Evolutionary conservation across 1,140 invertebrate species (phyloP).

Genomic region (Drosophila tani): DNA sequence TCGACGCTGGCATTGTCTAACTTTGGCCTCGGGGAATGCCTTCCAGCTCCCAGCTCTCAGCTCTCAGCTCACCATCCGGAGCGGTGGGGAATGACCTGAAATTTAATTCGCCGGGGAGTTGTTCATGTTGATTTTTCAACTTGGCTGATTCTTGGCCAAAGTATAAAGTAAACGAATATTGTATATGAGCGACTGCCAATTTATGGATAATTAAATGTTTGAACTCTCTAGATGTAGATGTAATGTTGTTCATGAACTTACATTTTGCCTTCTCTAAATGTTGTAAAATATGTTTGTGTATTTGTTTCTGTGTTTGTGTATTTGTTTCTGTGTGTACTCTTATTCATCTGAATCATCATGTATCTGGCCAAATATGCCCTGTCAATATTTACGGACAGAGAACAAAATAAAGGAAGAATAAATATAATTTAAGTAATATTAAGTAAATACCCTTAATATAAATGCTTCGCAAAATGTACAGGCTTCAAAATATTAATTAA

Average conservation of each 20-base stretch:
- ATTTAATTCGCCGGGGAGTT: conserved; percentile 38
- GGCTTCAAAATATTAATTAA: too few relatives aligned
- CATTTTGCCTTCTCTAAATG: conserved; percentile 1
- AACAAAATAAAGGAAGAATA: not conserved
- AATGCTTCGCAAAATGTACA: not conserved
- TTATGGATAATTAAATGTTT: conserved; percentile 44
- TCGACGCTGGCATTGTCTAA: conserved; percentile 44
- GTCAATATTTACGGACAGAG: not conserved
- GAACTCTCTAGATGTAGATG: conserved; percentile 20
- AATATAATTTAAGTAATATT: too few relatives aligned
- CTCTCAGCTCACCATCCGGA: too few relatives aligned
- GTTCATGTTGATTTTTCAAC: conserved; percentile 60
- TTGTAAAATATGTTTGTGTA: conserved; percentile 12
- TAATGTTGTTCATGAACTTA: conserved; percentile 13
- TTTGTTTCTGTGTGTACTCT: not conserved
- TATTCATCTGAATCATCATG: conserved; percentile 3
- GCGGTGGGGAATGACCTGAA: conserved; percentile 47
- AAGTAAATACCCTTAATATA: not conserved
- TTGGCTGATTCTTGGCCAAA: conserved; percentile 50
- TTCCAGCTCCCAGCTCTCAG: not conserved
- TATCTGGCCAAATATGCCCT: conserved; percentile 7
- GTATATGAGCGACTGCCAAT: conserved; percentile 28
- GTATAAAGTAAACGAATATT: conserved; percentile 49
- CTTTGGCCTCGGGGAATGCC: conserved; percentile 24
- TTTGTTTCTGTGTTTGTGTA: conserved; percentile 3